phyloP scores from a whole-genome alignment of 2,113 vertebrate species.

The Austrofundulus limnaeus region DNA sequence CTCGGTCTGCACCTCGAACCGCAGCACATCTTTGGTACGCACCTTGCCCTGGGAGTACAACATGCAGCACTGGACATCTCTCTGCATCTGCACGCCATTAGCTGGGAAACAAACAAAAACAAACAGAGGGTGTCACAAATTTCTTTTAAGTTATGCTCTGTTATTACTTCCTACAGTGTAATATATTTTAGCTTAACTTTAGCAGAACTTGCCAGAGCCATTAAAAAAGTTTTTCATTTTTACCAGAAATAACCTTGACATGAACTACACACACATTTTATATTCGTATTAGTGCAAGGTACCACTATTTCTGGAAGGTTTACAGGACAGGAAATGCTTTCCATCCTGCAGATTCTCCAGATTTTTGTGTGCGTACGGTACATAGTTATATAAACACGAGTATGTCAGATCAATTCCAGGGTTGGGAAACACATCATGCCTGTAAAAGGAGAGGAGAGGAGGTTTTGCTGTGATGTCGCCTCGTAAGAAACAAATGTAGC shows the following conservation, averaged over 20 bases:
- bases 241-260: background rate
- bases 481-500: slow-evolving; percentile 55
- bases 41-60: slow-evolving; percentile 82
- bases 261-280: background rate
- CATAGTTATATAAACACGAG: slow-evolving; percentile 8
- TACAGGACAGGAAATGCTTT: background rate
- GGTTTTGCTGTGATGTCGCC: slow-evolving; percentile 46
- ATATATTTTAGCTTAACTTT: background rate
- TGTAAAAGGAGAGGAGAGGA: slow-evolving; percentile 47
- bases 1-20: slow-evolving; percentile 82
- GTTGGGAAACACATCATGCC: slow-evolving; percentile 51
- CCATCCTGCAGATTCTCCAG: background rate
- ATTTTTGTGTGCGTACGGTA: no score
- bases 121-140: background rate
- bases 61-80: slow-evolving; percentile 83
- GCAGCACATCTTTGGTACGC: slow-evolving; percentile 82
- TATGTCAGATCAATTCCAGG: slow-evolving; percentile 64
- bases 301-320: background rate
- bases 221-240: slow-evolving; percentile 34
- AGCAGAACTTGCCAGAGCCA: background rate
- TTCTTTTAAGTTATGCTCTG: background rate
- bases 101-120: slow-evolving; percentile 47
- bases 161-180: background rate
- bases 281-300: background rate
- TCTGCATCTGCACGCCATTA: slow-evolving; percentile 83